Evolutionary conservation across 1,140 invertebrate genomes (phyloP).

Genomic region (Drosophila punjabiensis): DNA sequence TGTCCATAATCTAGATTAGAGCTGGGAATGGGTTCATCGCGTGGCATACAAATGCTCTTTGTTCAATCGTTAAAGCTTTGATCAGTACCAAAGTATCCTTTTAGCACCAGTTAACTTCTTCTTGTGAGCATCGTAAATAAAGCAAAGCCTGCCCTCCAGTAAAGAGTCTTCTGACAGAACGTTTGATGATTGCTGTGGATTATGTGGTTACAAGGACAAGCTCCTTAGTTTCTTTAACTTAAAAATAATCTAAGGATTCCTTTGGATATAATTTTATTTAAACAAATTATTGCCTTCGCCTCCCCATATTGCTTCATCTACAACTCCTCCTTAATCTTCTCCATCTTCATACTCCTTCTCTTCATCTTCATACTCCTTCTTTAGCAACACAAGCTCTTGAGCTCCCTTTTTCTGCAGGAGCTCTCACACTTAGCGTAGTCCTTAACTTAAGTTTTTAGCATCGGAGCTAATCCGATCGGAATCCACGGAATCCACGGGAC

Average conservation of each 20-base stretch:
- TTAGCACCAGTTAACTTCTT: conserved; percentile 69
- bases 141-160: conserved; percentile 28
- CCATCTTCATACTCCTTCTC: neutral
- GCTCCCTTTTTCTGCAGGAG: conserved; percentile 28
- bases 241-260: conserved; percentile 22
- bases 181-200: neutral
- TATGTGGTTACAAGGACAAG: neutral
- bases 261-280: conserved; percentile 63
- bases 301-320: conserved; percentile 27
- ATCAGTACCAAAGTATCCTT: conserved; percentile 25
- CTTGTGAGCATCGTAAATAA: conserved; percentile 56
- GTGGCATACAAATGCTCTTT: conserved; percentile 24
- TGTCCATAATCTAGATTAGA: conserved; percentile 71
- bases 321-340: neutral
- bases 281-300: conserved; percentile 72
- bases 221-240: neutral
- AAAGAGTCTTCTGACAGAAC: neutral
- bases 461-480: conserved; percentile 32
- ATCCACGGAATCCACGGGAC: conserved; percentile 10
- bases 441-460: conserved; percentile 68
- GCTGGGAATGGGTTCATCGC: neutral
- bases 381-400: conserved; percentile 7
- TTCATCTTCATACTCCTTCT: conserved; percentile 5
- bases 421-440: conserved; percentile 71
- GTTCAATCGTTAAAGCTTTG: conserved; percentile 65